phyloP scores from a whole-genome alignment of 2,888 invertebrate genomes.

The Pantelozetes paolii region DNA sequence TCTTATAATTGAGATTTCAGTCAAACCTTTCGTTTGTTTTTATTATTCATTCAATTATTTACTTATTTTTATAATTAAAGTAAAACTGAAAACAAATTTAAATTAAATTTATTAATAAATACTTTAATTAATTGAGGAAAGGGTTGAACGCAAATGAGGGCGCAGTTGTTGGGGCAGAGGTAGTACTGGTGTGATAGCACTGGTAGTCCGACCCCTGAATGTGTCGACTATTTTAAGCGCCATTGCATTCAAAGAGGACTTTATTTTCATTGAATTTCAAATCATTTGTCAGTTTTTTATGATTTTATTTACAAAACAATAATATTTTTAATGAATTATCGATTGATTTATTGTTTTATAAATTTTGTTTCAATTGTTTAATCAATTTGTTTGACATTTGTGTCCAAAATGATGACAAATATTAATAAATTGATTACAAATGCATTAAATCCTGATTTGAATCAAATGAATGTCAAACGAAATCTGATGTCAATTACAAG shows the following conservation, averaged over 20 bases:
- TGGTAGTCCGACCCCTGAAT: background rate
- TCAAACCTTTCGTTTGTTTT: no score
- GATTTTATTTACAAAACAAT: background rate
- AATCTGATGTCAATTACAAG: background rate
- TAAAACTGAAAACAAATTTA: no score
- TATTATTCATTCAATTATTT: no score
- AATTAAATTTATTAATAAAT: no score
- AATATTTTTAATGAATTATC: background rate
- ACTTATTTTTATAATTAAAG: no score
- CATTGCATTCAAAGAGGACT: slow-evolving; percentile 2
- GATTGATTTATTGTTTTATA: background rate
- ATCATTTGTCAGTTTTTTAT: background rate
- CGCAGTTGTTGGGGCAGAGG: no score
- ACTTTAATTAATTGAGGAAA: no score
- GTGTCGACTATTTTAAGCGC: slow-evolving; percentile 2
- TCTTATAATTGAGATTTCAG: no score
- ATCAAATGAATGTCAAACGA: slow-evolving; percentile 7
- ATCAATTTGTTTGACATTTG: no score
- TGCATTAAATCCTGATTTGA: background rate
- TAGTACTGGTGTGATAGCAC: background rate
- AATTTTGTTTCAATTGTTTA: background rate
- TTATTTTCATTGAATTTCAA: background rate
- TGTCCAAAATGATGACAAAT: slow-evolving; percentile 26
- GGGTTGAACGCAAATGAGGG: no score
- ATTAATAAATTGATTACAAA: slow-evolving; percentile 4